Percentiles rank a stretch among this genome's conserved stretches.
Conservation (phyloP, 2,797 vertebrate species). For the Geotrypetes seraphini region DNA sequence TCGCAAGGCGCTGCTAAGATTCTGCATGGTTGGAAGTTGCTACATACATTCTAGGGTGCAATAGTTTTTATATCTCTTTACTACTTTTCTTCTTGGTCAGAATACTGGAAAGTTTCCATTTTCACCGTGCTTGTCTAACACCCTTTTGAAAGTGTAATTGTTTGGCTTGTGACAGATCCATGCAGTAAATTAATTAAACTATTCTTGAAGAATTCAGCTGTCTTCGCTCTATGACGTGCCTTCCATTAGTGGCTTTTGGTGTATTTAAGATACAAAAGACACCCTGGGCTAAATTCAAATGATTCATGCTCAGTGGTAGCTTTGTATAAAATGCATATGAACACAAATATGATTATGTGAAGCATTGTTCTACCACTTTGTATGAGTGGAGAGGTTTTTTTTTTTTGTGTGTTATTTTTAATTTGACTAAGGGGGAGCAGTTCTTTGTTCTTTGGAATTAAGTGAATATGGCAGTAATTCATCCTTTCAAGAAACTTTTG, state of each 20-base stretch:
- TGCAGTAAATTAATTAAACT: no score
- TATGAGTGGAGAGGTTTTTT: background rate
- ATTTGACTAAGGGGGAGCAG: background rate
- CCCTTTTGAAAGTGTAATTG: no score
- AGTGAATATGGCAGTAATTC: background rate
- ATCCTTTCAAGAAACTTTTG: no score
- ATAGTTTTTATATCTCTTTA: no score
- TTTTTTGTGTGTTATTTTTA: no score
- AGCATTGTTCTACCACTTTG: background rate
- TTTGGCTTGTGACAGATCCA: no score
- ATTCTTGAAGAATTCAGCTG: background rate
- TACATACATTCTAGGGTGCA: no score
- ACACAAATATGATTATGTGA: background rate
- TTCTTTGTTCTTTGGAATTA: background rate
- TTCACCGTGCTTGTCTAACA: no score
- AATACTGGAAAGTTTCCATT: no score
- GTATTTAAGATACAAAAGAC: background rate
- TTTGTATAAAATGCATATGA: background rate
- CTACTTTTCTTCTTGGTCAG: no score
- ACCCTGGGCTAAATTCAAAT: background rate
- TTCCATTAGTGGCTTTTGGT: background rate
- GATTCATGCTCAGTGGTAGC: background rate
- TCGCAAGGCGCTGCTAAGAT: no score
- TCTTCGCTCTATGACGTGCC: background rate
- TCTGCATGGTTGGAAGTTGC: no score